These are phyloP conservation scores for Schizotus pectinicornis DNA, from an alignment of 2,888 invertebrate species.

Conservation along the genomic window DNA sequence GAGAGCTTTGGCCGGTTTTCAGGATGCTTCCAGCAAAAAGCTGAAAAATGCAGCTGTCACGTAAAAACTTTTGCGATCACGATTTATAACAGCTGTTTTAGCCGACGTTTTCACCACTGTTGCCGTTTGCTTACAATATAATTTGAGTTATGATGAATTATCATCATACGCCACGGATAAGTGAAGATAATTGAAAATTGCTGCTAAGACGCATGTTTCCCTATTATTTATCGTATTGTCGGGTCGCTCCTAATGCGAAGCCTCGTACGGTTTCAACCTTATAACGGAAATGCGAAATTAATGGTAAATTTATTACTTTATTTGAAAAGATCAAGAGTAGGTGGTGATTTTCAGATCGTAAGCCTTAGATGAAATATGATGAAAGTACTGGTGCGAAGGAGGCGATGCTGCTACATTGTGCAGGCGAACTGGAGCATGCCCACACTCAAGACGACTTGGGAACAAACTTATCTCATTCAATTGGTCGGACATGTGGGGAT, in stretches of 20 bases:
- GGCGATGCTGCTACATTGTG: slow-evolving; percentile 43
- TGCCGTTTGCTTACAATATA: slow-evolving; percentile 15
- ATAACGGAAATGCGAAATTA: slow-evolving; percentile 13
- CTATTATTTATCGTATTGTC: slow-evolving; percentile 33
- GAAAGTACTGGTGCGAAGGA: slow-evolving; percentile 40
- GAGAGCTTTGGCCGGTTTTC: slow-evolving; percentile 2
- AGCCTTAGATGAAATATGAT: slow-evolving; percentile 32
- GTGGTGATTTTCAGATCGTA: slow-evolving; percentile 11
- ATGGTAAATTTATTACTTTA: slow-evolving; percentile 20
- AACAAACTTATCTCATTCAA: background rate
- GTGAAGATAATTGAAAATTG: slow-evolving; percentile 38
- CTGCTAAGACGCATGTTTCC: slow-evolving; percentile 24
- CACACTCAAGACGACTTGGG: slow-evolving; percentile 24
- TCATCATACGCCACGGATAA: slow-evolving; percentile 13
- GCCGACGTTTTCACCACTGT: background rate
- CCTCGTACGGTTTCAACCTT: background rate
- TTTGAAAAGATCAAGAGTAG: slow-evolving; percentile 8
- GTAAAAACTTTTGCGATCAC: background rate
- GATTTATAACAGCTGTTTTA: background rate
- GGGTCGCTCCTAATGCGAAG: background rate
- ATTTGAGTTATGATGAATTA: slow-evolving; percentile 35
- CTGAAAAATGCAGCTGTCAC: slow-evolving; percentile 20
- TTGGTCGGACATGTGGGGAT: no score
- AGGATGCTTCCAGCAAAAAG: slow-evolving; percentile 3
- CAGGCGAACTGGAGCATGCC: slow-evolving; percentile 40